Conservation (phyloP, 2,797 vertebrate genomes). For the Eulemur mongoz region DNA sequence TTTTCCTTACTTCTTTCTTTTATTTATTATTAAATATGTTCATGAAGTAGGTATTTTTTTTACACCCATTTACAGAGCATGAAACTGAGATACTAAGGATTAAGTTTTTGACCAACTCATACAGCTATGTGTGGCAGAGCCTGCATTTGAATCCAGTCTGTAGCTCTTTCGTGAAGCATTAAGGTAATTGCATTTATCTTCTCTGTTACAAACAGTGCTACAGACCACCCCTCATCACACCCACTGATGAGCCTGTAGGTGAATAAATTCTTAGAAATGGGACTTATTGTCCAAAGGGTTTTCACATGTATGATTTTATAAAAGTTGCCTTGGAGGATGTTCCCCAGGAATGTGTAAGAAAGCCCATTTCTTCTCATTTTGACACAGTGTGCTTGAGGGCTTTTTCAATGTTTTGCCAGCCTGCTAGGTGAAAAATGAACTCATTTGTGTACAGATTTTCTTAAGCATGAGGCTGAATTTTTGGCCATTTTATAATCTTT, state of each 20-base stretch:
- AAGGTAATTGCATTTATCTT: neutral
- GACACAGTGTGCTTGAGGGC: neutral
- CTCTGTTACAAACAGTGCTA: neutral
- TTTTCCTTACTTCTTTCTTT: neutral
- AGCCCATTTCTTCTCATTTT: neutral
- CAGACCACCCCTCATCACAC: fast-evolving
- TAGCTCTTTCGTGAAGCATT: neutral
- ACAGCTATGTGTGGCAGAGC: fast-evolving
- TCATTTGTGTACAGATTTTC: neutral
- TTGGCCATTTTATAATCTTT: neutral
- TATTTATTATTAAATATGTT: neutral
- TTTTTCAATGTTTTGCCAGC: neutral
- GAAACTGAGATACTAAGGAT: neutral
- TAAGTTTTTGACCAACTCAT: neutral
- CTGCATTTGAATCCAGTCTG: neutral
- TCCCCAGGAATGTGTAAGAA: neutral
- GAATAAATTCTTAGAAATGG: neutral
- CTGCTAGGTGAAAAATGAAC: neutral
- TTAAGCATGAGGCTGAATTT: neutral
- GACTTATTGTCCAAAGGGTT: neutral
- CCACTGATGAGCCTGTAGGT: neutral
- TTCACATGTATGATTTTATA: neutral
- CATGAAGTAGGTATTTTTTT: neutral
- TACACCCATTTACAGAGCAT: neutral
- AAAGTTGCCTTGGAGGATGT: too few relatives aligned